Evolutionary conservation across 2,888 invertebrate genomes (phyloP), one percentile per base, ranked within the genome.

Genomic region (Odontocerum albicorne): DNA sequence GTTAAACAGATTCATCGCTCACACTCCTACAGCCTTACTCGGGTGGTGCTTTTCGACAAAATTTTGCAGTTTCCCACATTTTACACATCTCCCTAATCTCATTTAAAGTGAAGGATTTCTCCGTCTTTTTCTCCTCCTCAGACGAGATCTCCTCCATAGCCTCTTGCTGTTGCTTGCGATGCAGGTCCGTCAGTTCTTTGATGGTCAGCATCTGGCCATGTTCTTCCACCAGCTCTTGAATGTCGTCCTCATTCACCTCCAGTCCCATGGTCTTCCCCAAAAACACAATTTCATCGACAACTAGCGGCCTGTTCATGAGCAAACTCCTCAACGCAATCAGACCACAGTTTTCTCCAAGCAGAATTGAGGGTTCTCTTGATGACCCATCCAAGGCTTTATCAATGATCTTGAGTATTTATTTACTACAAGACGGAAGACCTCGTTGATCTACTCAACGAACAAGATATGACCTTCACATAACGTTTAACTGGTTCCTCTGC

Each of bases 401-500:
- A n/a, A n/a, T n/a, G n/a, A n/a, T n/a, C 40, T 21, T 20, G 20
- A 40, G 19, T 43, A 43, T 22, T 27, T 43, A 6, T 43, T 43
- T 15, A 43, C 43, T 20, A 13, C n/a, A 43, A 22, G 43, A 13
- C 43, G 21, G 13, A 43, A 43, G 12, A 43, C 43, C 13, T 20
- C 15, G 31, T 43, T 61, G 21, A 62, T 43, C 57, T 57, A 62
- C 50, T 61, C 55, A 15, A 27, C 42, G 33, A 59, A 58, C 27
- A 45, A 50, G 22, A 31, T 62, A 60, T 15, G 59, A 42, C 39
- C 59, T 49, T 54, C 59, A 59, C 55, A 60, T 61, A 38, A 47
- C 47, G 4, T 19, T 36, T n/a, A 47, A 19, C 6, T n/a, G 19
- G 12, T 47, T 22, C 21, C 21, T 42, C 19, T 21, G 16, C 19